phyloP scores from a whole-genome alignment of 1,140 invertebrate genomes.

The Pseudomyrmex flavicornis region DNA sequence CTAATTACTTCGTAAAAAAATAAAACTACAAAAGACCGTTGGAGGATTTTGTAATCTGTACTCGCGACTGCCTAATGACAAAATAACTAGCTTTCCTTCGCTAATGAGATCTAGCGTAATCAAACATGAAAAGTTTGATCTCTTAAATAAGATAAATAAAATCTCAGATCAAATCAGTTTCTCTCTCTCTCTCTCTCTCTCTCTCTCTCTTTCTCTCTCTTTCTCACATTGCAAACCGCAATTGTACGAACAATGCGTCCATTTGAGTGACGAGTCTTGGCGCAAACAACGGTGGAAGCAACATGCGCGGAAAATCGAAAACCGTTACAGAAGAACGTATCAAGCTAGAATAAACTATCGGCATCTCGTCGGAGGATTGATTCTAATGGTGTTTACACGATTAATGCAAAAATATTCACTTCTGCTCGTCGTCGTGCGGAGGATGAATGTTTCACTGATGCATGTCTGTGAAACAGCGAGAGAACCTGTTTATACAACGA shows the following conservation, averaged over 20 bases:
- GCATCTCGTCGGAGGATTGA: not conserved
- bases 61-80: too few species aligned
- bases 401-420: conserved; percentile 10
- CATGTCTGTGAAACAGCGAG: too few species aligned
- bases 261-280: not conserved
- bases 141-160: not conserved
- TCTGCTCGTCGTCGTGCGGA: not conserved
- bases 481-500: conserved; percentile 1
- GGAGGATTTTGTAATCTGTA: too few species aligned
- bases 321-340: not conserved
- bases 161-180: conserved; percentile 16
- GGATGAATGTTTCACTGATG: conserved; percentile 11
- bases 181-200: not conserved
- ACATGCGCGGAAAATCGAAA: conserved; percentile 41
- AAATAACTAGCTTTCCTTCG: too few species aligned
- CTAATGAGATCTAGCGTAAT: too few species aligned
- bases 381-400: not conserved
- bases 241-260: conserved; percentile 29
- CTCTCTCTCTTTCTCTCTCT: not conserved
- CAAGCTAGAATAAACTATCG: not conserved
- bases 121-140: too few species aligned
- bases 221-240: not conserved
- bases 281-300: not conserved
- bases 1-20: too few species aligned
- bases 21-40: too few species aligned